Evolutionary conservation across 2,113 vertebrate species (phyloP).

Genomic region (Cacatua alba): DNA sequence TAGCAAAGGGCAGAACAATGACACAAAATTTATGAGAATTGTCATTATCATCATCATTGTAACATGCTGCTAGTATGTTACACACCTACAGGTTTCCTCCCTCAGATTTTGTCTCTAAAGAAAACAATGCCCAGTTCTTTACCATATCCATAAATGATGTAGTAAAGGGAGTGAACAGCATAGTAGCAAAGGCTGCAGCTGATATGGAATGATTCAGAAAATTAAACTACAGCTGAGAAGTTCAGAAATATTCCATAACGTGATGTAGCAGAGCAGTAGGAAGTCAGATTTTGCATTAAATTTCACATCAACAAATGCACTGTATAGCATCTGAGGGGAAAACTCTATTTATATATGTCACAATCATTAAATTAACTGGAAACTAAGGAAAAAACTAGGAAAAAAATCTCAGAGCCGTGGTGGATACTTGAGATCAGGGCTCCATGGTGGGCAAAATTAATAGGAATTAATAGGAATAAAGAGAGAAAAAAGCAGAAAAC

Average conservation of each 20-base stretch:
- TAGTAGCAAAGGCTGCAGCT: neutral
- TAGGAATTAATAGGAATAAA: neutral
- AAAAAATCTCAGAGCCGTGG: neutral
- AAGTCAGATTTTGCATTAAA: neutral
- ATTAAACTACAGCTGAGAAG: neutral
- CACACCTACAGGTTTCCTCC: neutral
- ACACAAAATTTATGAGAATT: neutral
- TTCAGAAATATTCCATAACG: neutral
- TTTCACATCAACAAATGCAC: neutral
- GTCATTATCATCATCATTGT: neutral
- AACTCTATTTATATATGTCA: neutral
- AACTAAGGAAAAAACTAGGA: neutral
- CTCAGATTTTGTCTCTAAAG: neutral
- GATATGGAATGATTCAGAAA: neutral
- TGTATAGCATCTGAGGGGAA: neutral
- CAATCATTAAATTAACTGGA: neutral
- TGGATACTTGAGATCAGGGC: neutral
- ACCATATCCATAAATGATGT: neutral
- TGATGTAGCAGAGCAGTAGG: neutral
- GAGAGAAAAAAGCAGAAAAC: neutral
- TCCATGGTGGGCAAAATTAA: neutral
- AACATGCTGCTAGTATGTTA: neutral
- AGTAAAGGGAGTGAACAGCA: neutral
- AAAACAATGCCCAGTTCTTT: neutral
- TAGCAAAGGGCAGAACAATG: neutral